phyloP scores from a whole-genome alignment of 2,888 invertebrate species.

The Parnassius orleans region DNA sequence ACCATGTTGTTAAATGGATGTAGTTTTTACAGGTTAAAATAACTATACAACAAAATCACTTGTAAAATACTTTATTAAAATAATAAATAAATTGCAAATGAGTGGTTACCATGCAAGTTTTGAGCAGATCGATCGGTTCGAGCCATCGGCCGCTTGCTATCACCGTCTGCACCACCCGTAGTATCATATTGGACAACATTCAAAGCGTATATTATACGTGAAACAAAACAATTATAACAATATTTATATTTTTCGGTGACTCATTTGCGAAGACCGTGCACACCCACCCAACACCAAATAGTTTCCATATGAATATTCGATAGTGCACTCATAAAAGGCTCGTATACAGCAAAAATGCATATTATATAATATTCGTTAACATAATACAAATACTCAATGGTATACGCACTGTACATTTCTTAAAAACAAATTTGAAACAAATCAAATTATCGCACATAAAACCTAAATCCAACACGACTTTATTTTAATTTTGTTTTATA shows the following conservation, averaged over 20 bases:
- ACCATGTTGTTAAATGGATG: too few species aligned
- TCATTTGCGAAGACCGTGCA: neutral
- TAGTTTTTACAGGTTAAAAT: too few species aligned
- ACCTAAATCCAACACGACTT: too few species aligned
- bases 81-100: slow-evolving; percentile 77
- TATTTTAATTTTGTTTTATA: too few species aligned
- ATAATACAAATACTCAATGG: too few species aligned
- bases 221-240: slow-evolving; percentile 48
- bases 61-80: slow-evolving; percentile 77
- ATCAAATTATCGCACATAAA: too few species aligned
- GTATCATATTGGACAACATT: slow-evolving; percentile 32
- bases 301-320: neutral
- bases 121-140: slow-evolving; percentile 53
- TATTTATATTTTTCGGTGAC: neutral
- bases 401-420: too few species aligned
- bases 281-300: slow-evolving; percentile 24
- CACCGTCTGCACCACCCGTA: neutral
- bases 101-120: slow-evolving; percentile 65
- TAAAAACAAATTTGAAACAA: too few species aligned
- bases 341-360: neutral
- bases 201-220: slow-evolving; percentile 35
- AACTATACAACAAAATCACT: slow-evolving; percentile 32
- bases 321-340: neutral
- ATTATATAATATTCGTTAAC: too few species aligned
- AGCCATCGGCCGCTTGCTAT: slow-evolving; percentile 4